Conservation (phyloP, 2,888 invertebrate species). For the Trachelus iudaicus region DNA sequence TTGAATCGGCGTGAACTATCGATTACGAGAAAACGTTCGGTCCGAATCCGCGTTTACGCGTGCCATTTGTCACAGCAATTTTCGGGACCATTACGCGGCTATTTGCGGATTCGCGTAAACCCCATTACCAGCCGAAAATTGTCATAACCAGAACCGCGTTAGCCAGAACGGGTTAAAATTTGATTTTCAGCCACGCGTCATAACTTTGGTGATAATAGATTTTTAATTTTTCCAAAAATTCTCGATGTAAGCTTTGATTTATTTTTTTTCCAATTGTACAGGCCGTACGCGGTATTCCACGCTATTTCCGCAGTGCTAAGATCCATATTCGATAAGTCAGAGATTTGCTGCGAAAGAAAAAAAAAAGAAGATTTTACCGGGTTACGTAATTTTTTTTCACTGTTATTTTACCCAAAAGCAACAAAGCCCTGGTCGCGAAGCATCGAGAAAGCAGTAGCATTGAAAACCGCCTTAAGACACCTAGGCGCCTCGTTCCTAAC, state of each 20-base stretch:
- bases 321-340: neutral
- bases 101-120: slow-evolving; percentile 26
- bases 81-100: slow-evolving; percentile 40
- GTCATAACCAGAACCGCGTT: slow-evolving; percentile 35
- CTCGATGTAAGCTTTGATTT: no score
- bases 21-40: slow-evolving; percentile 8
- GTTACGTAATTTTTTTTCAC: neutral
- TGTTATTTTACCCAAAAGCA: neutral
- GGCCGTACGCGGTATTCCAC: accelerated
- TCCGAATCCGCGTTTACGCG: neutral
- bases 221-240: no score
- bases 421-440: no score
- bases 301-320: no score
- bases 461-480: neutral
- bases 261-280: no score
- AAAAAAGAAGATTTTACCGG: neutral
- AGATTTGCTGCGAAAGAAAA: neutral
- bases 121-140: slow-evolving; percentile 29
- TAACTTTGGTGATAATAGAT: no score
- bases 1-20: neutral
- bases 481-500: neutral
- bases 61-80: slow-evolving; percentile 7
- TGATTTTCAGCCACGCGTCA: slow-evolving; percentile 25
- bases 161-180: slow-evolving; percentile 40
- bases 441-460: no score